Conservation (phyloP, 1,140 invertebrate species). For the Agraylea sexmaculata region DNA sequence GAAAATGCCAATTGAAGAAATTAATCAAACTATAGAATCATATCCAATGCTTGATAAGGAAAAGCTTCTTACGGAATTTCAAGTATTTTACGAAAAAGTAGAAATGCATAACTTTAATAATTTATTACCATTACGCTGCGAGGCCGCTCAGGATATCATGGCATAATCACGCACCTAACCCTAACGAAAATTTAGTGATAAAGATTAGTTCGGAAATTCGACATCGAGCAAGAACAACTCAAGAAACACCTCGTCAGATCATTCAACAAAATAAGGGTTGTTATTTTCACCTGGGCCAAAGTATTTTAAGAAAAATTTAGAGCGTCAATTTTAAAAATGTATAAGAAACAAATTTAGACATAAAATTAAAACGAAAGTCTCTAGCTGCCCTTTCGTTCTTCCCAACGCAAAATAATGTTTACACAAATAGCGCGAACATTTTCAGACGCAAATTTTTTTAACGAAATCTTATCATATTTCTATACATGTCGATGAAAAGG, state of each 20-base stretch:
- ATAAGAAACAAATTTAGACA: no score
- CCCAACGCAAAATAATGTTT: no score
- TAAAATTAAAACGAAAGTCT: no score
- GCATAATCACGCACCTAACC: constrained; percentile 1
- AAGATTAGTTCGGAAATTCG: constrained; percentile 1
- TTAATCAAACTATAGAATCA: background rate
- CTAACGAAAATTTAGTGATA: background rate
- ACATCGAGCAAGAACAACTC: background rate
- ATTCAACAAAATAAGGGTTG: constrained; percentile 2
- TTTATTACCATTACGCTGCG: background rate
- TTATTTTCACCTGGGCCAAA: no score
- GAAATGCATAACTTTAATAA: background rate
- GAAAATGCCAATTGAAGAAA: background rate
- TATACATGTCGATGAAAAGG: no score
- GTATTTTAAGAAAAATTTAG: no score
- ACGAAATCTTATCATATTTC: no score
- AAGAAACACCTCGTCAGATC: constrained; percentile 2
- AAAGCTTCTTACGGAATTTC: background rate
- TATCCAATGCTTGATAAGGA: constrained; percentile 1
- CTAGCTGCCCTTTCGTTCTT: no score
- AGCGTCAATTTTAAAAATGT: no score
- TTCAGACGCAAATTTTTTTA: no score
- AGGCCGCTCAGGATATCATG: no score
- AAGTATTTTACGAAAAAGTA: background rate
- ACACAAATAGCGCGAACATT: no score